Evolutionary conservation across 2,797 vertebrate genomes (phyloP), one percentile per base, ranked within the genome.

Genomic region (Borostomias antarcticus): DNA sequence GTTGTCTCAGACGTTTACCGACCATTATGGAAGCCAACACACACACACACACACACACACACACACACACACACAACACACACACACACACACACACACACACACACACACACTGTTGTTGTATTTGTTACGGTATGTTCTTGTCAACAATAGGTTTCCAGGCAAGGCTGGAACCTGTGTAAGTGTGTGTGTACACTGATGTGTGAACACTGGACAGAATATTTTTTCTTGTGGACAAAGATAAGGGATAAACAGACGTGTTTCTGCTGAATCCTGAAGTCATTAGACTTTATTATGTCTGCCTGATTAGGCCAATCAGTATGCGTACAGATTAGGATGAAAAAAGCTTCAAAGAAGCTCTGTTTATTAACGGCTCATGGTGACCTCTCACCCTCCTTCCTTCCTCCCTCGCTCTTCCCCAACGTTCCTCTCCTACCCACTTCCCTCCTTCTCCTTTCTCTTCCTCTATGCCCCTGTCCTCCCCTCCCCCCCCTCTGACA

Each of bases 21-120:
- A 45, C 15, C 40, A 2, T 45, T 45, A n/a, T 15, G 40, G 40
- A 8, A 45, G 17, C 61, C 4, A 1, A 23, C 28, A 64, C 59
- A 28, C 54, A 23, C 32, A 54, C 37, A 21, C 53, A 54, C 32
- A 23, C 47, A 37, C 30, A 63, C 61, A 64, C 62, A n/a, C n/a
- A n/a, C n/a, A n/a, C n/a, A n/a, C n/a, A n/a, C n/a, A n/a, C n/a
- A n/a, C n/a, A 50, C 60, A 45, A 6, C 61, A 10, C 1, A 23
- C 28, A 64, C 59, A 28, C 54, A 23, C 32, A 54, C 37, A 21
- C 53, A 54, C 32, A 23, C 47, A 37, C 30, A 63, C 61, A 64
- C 62, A 50, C 60, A 50, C 45, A 15, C 33, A 9, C 48, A 58
- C 17, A 11, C 57, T 58, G 7, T 45, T 45, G 15, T n/a, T n/a